These are phyloP conservation scores for Mormyrops attenuatus DNA, from an alignment of 2,797 vertebrate genomes.

Conservation along the genomic window DNA sequence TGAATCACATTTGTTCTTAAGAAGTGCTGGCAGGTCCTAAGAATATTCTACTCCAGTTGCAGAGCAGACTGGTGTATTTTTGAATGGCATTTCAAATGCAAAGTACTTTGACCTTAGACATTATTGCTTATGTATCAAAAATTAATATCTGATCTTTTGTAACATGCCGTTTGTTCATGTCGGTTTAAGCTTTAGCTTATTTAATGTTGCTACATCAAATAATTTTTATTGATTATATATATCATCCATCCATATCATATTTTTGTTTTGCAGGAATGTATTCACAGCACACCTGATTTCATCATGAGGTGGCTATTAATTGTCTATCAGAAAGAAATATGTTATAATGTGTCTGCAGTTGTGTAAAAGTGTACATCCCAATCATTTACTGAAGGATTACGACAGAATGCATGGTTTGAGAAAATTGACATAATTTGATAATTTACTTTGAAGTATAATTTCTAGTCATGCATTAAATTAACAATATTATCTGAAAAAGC, in stretches of 20 bases:
- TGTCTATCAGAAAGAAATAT: slow-evolving; percentile 19
- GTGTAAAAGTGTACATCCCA: slow-evolving; percentile 13
- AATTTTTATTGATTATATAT: background rate
- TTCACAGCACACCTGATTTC: background rate
- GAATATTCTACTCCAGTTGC: slow-evolving; percentile 48
- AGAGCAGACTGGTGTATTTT: slow-evolving; percentile 50
- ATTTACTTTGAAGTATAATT: slow-evolving; percentile 70
- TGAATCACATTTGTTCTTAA: slow-evolving; percentile 39
- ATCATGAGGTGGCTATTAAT: slow-evolving; percentile 22
- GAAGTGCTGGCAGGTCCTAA: slow-evolving; percentile 47
- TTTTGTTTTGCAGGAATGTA: background rate
- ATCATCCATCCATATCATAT: background rate
- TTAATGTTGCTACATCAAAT: slow-evolving; percentile 11
- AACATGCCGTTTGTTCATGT: background rate
- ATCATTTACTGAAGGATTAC: slow-evolving; percentile 27
- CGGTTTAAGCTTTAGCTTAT: background rate
- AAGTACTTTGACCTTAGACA: slow-evolving; percentile 55
- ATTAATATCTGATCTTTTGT: slow-evolving; percentile 26
- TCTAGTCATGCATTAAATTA: slow-evolving; percentile 71
- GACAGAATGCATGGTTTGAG: slow-evolving; percentile 31
- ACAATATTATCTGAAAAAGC: slow-evolving; percentile 63
- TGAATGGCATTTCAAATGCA: slow-evolving; percentile 58
- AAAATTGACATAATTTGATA: slow-evolving; percentile 51
- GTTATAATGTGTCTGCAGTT: slow-evolving; percentile 26
- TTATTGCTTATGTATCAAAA: slow-evolving; percentile 48